These are phyloP conservation scores for Tetranychus truncatus DNA, from an alignment of 2,888 invertebrate genomes.

Conservation along the genomic window DNA sequence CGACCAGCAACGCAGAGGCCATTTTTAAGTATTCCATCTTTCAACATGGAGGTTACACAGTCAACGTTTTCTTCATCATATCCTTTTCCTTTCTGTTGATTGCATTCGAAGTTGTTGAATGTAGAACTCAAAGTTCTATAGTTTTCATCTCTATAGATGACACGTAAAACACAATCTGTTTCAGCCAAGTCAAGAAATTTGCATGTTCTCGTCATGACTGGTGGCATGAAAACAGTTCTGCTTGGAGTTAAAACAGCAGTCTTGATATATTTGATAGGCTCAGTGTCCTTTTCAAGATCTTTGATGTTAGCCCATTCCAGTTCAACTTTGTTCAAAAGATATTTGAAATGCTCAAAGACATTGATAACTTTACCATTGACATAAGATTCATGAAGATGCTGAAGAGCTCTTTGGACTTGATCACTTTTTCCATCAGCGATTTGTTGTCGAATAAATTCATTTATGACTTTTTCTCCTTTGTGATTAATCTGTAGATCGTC, in stretches of 20 bases:
- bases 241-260: not conserved
- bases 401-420: not conserved
- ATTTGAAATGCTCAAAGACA: not conserved
- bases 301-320: not conserved
- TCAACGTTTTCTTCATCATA: not conserved
- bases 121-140: not conserved
- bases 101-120: not conserved
- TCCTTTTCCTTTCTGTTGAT: not conserved
- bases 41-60: slow-evolving; percentile 13
- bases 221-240: not conserved
- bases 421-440: not conserved
- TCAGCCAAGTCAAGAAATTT: not conserved
- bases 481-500: not conserved
- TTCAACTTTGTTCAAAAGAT: not conserved
- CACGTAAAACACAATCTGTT: not conserved
- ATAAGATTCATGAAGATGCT: not conserved
- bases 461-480: not conserved
- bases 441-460: not conserved
- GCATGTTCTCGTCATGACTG: not conserved
- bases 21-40: no score
- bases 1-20: slow-evolving; percentile 24
- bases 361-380: not conserved
- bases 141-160: not conserved
- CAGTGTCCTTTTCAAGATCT: not conserved
- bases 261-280: not conserved